These are phyloP conservation scores for Ditylenchus dipsaci DNA, from an alignment of 1,140 invertebrate genomes.

Conservation along the genomic window DNA sequence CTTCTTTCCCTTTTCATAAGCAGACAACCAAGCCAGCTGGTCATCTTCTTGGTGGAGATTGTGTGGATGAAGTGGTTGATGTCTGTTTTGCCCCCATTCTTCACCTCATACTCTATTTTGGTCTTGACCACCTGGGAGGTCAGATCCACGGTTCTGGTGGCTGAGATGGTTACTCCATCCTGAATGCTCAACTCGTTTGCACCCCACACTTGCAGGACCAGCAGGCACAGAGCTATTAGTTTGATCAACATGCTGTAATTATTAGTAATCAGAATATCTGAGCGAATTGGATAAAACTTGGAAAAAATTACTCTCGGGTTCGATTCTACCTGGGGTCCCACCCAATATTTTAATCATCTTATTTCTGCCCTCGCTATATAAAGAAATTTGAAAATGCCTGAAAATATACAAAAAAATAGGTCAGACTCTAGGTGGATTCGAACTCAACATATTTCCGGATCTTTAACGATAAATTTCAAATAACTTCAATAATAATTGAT, in stretches of 20 bases:
- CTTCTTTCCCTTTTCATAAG: constrained; percentile 34
- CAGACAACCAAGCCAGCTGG: constrained; percentile 43
- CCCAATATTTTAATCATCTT: too few species aligned
- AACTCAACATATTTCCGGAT: too few species aligned
- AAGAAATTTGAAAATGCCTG: too few species aligned
- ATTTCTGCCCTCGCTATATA: too few species aligned
- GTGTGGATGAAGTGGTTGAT: constrained; percentile 38
- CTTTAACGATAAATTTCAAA: too few species aligned
- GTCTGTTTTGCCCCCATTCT: constrained; percentile 42
- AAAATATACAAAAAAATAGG: too few species aligned
- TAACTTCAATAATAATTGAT: too few species aligned
- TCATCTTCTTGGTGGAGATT: constrained; percentile 30
- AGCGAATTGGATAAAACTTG: too few species aligned
- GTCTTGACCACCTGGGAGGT: constrained; percentile 48
- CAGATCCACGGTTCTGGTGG: constrained; percentile 44
- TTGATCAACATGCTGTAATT: neutral
- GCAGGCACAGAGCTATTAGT: neutral
- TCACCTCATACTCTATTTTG: constrained; percentile 31
- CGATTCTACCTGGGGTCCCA: too few species aligned
- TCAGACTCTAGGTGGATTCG: too few species aligned
- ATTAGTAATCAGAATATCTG: too few species aligned
- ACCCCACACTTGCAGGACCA: neutral
- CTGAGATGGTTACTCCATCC: constrained; percentile 15
- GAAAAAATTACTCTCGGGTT: too few species aligned
- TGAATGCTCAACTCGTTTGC: neutral